These are phyloP conservation scores for Drosophila lutescens DNA, from an alignment of 2,888 invertebrate species.

Conservation along the genomic window DNA sequence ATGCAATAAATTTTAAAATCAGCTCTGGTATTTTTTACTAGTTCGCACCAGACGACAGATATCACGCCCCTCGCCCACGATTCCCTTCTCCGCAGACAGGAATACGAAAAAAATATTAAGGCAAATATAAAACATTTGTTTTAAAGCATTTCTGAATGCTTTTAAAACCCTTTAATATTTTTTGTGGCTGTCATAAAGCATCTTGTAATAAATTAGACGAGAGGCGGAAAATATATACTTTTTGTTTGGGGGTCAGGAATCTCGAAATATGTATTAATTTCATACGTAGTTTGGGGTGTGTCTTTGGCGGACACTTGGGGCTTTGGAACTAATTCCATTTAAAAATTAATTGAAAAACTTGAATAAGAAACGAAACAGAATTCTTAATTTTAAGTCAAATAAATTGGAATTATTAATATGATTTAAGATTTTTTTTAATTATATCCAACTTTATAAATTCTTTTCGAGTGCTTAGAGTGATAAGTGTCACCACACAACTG, in stretches of 20 bases:
- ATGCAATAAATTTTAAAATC: conserved; percentile 75
- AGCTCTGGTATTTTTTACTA: conserved; percentile 59
- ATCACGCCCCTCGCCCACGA: conserved; percentile 1
- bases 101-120: conserved; percentile 1
- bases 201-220: conserved; percentile 72
- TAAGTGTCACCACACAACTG: too few species aligned
- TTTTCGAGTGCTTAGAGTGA: too few species aligned
- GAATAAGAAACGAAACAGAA: neutral
- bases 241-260: conserved; percentile 1
- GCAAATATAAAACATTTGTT: conserved; percentile 45
- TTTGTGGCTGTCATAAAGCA: conserved; percentile 76
- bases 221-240: conserved; percentile 32
- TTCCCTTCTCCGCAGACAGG: conserved; percentile 1
- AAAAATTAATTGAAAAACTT: conserved; percentile 3
- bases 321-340: neutral
- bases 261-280: conserved; percentile 1
- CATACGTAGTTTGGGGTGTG: conserved; percentile 11
- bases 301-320: conserved; percentile 11
- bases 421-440: too few species aligned
- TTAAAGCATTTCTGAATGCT: conserved; percentile 54
- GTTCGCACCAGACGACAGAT: conserved; percentile 31
- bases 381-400: neutral
- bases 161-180: conserved; percentile 56
- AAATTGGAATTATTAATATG: neutral
- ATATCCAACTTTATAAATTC: too few species aligned